These are phyloP conservation scores for Barypeithes pellucidus DNA, from an alignment of 2,888 invertebrate genomes.

Conservation along the genomic window DNA sequence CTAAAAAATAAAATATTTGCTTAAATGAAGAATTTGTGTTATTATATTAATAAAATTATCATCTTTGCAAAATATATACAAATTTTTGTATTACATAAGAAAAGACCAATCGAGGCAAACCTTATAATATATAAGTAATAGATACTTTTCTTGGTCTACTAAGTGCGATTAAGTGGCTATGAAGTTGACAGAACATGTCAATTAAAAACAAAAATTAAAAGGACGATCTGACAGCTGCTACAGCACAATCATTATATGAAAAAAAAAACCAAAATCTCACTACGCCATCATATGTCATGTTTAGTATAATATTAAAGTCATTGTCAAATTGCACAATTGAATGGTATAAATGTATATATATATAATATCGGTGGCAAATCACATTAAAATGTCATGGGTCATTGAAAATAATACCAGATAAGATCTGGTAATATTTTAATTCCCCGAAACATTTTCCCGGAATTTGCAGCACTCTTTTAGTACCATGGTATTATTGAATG, in stretches of 20 bases:
- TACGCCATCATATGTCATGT: slow-evolving; percentile 68
- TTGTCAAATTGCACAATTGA: slow-evolving; percentile 65
- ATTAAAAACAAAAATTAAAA: slow-evolving; percentile 62
- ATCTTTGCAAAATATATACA: too few relatives aligned
- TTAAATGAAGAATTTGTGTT: too few relatives aligned
- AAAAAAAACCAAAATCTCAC: slow-evolving; percentile 61
- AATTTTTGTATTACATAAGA: too few relatives aligned
- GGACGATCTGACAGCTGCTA: slow-evolving; percentile 65
- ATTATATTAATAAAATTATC: too few relatives aligned
- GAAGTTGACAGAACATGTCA: slow-evolving; percentile 67
- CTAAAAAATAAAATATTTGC: too few relatives aligned
- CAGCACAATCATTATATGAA: slow-evolving; percentile 68
- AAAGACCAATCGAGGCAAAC: too few relatives aligned
- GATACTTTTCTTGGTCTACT: slow-evolving; percentile 34
- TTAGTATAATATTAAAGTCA: slow-evolving; percentile 63
- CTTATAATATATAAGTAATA: neutral
- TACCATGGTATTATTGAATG: slow-evolving; percentile 34
- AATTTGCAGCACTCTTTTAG: slow-evolving; percentile 22
- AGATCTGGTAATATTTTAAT: neutral
- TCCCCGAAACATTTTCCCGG: neutral
- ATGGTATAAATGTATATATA: slow-evolving; percentile 56
- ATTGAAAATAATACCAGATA: neutral
- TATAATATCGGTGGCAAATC: slow-evolving; percentile 35
- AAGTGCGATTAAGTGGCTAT: slow-evolving; percentile 44
- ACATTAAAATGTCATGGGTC: neutral